Percentiles rank a stretch among this genome's conserved stretches.
Conservation (phyloP, 2,113 vertebrate genomes). For the Corythornis madagascariensis region DNA sequence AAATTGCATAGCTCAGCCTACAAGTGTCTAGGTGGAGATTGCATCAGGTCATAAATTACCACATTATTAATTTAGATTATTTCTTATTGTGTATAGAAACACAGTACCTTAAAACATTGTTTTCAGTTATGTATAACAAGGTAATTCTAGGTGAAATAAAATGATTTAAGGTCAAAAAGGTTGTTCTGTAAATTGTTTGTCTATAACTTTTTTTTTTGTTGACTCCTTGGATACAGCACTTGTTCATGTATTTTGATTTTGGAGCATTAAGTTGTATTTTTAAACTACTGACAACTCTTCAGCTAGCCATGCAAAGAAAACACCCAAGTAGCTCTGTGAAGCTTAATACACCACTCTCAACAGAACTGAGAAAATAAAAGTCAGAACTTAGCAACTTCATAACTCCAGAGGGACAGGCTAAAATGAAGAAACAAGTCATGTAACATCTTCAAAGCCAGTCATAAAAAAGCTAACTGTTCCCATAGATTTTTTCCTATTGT, state of each 20-base stretch:
- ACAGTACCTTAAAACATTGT: neutral
- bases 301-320: neutral
- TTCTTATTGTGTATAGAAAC: neutral
- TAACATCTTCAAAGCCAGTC: conserved; percentile 39
- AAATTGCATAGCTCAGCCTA: conserved; percentile 6
- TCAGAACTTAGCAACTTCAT: neutral
- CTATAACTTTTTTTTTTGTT: neutral
- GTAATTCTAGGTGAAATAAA: neutral
- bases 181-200: neutral
- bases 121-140: neutral
- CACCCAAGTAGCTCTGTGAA: neutral
- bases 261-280: neutral
- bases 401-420: conserved; percentile 39
- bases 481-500: conserved; percentile 51
- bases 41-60: neutral
- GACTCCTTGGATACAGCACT: neutral
- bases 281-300: neutral
- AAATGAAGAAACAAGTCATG: conserved; percentile 40
- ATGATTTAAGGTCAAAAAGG: neutral
- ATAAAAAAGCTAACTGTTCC: conserved; percentile 33
- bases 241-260: neutral
- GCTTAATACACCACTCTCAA: neutral
- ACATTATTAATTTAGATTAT: conserved; percentile 4
- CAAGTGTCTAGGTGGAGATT: neutral
- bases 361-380: neutral